These are phyloP conservation scores for Cynocephalus volans DNA, from an alignment of 2,113 vertebrate genomes.

Conservation along the genomic window DNA sequence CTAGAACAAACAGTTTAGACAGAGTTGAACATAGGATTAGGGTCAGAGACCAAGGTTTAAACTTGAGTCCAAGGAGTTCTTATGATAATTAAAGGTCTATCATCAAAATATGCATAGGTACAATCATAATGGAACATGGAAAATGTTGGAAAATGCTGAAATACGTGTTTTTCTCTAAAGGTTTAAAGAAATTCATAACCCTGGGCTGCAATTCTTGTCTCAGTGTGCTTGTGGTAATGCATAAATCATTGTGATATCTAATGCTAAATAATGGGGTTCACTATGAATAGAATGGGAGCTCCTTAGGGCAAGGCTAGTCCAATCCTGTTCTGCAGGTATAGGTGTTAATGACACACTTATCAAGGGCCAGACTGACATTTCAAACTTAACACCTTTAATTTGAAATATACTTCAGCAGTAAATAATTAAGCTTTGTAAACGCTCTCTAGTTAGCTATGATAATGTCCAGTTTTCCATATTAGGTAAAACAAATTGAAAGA, in stretches of 20 bases:
- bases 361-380: background rate
- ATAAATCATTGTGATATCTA: conserved; percentile 42
- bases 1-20: background rate
- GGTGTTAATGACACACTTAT: background rate
- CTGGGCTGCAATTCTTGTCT: background rate
- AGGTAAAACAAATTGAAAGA: background rate
- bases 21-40: background rate
- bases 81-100: background rate
- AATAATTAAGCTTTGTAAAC: background rate
- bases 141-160: background rate
- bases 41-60: background rate
- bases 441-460: conserved; percentile 7
- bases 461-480: conserved; percentile 4
- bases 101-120: background rate
- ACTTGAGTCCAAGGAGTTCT: background rate
- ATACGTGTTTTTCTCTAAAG: background rate
- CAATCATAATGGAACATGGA: background rate
- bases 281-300: background rate
- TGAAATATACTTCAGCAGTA: conserved; percentile 26
- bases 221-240: conserved; percentile 2
- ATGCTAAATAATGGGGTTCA: background rate
- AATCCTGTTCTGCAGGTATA: background rate
- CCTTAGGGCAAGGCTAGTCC: background rate
- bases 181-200: background rate
- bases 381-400: background rate